phyloP scores from a whole-genome alignment of 2,113 vertebrate species.

The Laticauda laticaudata region DNA sequence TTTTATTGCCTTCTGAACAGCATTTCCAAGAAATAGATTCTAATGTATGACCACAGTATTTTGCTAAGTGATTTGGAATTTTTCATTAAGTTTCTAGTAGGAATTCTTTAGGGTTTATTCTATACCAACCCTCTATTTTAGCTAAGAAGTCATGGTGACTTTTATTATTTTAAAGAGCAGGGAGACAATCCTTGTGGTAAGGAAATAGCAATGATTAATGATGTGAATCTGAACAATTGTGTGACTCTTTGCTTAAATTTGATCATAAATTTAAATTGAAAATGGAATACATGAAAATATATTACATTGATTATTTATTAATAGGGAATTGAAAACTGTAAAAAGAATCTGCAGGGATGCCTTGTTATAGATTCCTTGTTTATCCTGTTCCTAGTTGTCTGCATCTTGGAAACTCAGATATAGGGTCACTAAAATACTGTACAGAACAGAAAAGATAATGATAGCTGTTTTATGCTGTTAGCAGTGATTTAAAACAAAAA shows the following conservation, averaged over 20 bases:
- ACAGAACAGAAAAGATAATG: not conserved
- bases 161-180: not conserved
- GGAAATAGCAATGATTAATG: not conserved
- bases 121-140: not conserved
- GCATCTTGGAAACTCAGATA: not conserved
- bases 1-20: not conserved
- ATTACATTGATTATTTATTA: not conserved
- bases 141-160: not conserved
- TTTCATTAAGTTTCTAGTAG: not conserved
- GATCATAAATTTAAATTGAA: not conserved
- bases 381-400: not conserved
- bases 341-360: not conserved
- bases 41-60: not conserved
- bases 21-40: not conserved
- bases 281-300: not conserved
- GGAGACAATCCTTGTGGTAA: not conserved
- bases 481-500: not conserved
- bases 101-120: not conserved
- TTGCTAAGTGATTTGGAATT: slow-evolving; percentile 7
- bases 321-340: not conserved
- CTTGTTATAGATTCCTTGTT: not conserved
- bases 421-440: not conserved
- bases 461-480: not conserved
- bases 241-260: not conserved
- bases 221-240: not conserved